phyloP scores from a whole-genome alignment of 2,113 vertebrate species.

The Protobothrops mucrosquamatus region DNA sequence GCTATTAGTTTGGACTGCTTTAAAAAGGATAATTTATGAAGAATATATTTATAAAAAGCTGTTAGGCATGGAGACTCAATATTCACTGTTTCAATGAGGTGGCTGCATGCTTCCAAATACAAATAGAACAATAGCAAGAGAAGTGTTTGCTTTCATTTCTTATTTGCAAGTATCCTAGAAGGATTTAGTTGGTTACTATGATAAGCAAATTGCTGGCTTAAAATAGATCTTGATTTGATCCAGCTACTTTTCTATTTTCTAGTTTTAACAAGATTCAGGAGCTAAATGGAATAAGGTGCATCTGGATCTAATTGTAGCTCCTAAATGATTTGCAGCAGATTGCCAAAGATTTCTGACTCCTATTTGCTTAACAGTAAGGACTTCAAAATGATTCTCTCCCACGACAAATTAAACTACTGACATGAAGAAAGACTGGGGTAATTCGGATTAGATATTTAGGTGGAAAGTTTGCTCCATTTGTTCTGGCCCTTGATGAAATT shows the following conservation, averaged over 20 bases:
- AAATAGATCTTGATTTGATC: not conserved
- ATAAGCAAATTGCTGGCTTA: not conserved
- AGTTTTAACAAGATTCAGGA: not conserved
- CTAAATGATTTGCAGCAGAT: no score
- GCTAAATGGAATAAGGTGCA: not conserved
- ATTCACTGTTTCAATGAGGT: not conserved
- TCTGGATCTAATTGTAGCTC: not conserved
- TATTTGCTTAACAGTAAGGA: not conserved
- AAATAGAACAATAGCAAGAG: not conserved
- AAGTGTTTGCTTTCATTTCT: not conserved
- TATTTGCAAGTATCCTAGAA: not conserved
- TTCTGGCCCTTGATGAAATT: not conserved
- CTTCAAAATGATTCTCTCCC: not conserved
- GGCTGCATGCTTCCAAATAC: not conserved
- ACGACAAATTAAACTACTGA: not conserved
- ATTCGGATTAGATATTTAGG: not conserved
- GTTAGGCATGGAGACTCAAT: not conserved
- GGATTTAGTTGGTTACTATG: not conserved
- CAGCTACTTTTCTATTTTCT: not conserved
- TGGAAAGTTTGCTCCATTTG: not conserved
- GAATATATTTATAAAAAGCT: not conserved
- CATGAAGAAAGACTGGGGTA: not conserved
- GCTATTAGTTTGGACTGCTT: not conserved
- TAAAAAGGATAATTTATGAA: not conserved
- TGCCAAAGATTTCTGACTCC: not conserved